Base-by-base conservation (phyloP, 2,888 invertebrate species). In the Diaperis boleti region DNA sequence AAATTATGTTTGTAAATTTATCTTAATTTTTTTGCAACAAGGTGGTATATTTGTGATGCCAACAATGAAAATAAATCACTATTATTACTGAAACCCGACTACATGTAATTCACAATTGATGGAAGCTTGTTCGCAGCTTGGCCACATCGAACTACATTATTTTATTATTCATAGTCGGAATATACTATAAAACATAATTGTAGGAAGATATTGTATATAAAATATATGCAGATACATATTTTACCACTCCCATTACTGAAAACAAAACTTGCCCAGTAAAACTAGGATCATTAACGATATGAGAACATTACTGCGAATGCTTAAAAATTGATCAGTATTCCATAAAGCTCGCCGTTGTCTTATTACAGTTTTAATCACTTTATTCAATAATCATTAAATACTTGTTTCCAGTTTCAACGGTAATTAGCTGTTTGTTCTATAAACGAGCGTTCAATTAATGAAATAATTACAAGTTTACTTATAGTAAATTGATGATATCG, bases 371-470 rank as follows among this genome's bases (percentile, higher is more conserved):
- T 67, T 67, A 68, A 69, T 66, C 64, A 62, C 59, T 62, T 68
- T 66, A 64, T 68, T 67, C 60, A 63, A 59, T 47, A 61, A 66
- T 45, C 59, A 52, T 63, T 62, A 61, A 60, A 37, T 57, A 49
- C 44, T 60, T 60, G 59, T 65, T 47, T 47, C 37, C 20, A 26
- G 59, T 65, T 63, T 63, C 44, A 66, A 61, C 65, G 65, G 69
- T 71, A 72, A 73, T 75, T 74, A 70, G 66, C 62, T 74, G 69
- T 75, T 75, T 75, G 72, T 73, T 64, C 67, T 70, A 68, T 62
- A 73, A 75, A 75, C 70, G 73, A 72, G 68, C 63, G 64, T 65
- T 67, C 72, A 72, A 75, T 75, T 72, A 74, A 74, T 74, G 69
- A 73, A 71, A 71, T 71, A 72, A 72, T 73, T 75, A 72, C 65